Conservation (phyloP, 2,797 vertebrate species). For the Macroramphosus scolopax region DNA sequence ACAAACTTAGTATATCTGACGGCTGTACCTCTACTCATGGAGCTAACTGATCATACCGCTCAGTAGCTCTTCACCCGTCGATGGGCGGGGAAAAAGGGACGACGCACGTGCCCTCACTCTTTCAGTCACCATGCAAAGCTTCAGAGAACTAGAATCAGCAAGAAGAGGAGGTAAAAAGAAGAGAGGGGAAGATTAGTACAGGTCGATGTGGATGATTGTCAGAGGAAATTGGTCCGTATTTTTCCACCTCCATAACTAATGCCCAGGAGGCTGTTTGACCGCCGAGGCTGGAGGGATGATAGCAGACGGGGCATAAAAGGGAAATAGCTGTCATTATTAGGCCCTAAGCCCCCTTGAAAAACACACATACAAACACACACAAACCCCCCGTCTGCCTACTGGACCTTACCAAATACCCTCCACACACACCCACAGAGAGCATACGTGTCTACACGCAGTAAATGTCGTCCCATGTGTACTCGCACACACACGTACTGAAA, state of each 20-base stretch:
- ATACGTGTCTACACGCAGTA: not conserved
- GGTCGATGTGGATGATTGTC: conserved; percentile 42
- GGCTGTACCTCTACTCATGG: too few relatives aligned
- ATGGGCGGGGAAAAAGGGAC: too few relatives aligned
- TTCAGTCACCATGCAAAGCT: too few relatives aligned
- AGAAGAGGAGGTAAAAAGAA: not conserved
- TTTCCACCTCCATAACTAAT: conserved; percentile 42
- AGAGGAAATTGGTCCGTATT: conserved; percentile 54
- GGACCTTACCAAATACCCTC: conserved; percentile 8
- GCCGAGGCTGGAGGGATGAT: conserved; percentile 41
- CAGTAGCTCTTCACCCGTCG: too few relatives aligned
- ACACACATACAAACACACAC: conserved; percentile 4
- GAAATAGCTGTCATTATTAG: conserved; percentile 40
- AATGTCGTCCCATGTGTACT: conserved; percentile 15
- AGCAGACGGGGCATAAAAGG: conserved; percentile 48
- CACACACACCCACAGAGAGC: conserved; percentile 10
- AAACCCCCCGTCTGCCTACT: not conserved
- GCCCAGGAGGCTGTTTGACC: conserved; percentile 36
- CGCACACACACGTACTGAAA: conserved; percentile 41
- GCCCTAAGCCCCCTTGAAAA: conserved; percentile 6
- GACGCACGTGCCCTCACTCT: too few relatives aligned
- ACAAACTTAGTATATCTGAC: too few relatives aligned
- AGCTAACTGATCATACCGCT: too few relatives aligned
- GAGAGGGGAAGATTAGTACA: conserved; percentile 6
- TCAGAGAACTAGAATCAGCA: too few relatives aligned